Evolutionary conservation across 2,113 vertebrate genomes (phyloP).

Genomic region (Cavia porcellus): DNA sequence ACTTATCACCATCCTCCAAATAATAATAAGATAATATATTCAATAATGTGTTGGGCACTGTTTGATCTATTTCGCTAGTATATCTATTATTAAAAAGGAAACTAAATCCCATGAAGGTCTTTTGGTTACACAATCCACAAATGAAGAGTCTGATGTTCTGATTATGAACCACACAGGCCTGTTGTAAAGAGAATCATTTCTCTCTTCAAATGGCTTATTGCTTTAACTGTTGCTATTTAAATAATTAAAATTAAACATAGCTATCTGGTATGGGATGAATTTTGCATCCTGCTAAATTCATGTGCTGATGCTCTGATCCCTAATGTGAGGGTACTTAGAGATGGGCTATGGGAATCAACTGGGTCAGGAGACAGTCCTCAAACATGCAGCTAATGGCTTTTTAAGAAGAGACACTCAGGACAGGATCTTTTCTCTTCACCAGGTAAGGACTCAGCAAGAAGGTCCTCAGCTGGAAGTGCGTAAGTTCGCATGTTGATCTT

Average conservation of each 20-base stretch:
- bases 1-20: constrained; percentile 83
- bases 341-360: neutral
- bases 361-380: neutral
- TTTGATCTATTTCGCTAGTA: constrained; percentile 81
- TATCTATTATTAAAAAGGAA: constrained; percentile 65
- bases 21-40: constrained; percentile 85
- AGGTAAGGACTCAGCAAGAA: neutral
- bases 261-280: neutral
- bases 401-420: neutral
- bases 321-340: neutral
- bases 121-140: constrained; percentile 45
- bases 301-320: neutral
- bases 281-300: neutral
- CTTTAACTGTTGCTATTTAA: constrained; percentile 24
- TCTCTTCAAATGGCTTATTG: neutral
- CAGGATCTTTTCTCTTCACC: neutral
- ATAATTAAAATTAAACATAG: neutral
- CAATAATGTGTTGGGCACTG: constrained; percentile 79
- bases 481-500: neutral
- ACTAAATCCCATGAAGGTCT: constrained; percentile 69
- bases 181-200: constrained; percentile 30
- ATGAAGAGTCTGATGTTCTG: neutral
- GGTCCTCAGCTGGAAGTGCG: neutral
- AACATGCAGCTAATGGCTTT: too few species aligned
- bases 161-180: neutral